A percentile compares a stretch with the other conserved stretches of the same genome.
phyloP scores from a whole-genome alignment of 2,888 invertebrate genomes.

The Leptogaster cylindrica region DNA sequence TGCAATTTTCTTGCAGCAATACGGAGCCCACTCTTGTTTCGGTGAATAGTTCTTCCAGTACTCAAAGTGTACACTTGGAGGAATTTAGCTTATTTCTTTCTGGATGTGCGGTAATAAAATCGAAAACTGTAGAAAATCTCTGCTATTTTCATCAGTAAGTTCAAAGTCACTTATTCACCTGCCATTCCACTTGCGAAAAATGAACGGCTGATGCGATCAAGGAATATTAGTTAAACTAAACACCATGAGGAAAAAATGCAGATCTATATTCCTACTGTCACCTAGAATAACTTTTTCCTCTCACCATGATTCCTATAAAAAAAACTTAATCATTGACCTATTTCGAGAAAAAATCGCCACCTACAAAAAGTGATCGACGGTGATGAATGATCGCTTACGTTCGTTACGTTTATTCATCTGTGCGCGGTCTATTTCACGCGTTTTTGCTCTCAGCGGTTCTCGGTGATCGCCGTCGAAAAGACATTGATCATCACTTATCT shows the following conservation, averaged over 20 bases:
- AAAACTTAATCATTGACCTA: conserved; percentile 16
- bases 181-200: too few relatives aligned
- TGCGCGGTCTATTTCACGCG: conserved; percentile 21
- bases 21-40: too few relatives aligned
- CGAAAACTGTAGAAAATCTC: too few relatives aligned
- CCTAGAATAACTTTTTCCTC: conserved; percentile 28
- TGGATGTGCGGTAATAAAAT: too few relatives aligned
- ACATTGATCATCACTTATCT: conserved; percentile 18
- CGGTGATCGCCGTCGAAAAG: conserved; percentile 8
- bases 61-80: too few relatives aligned
- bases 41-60: too few relatives aligned
- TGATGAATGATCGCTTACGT: conserved; percentile 40
- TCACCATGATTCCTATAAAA: conserved; percentile 11
- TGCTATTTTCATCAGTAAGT: too few relatives aligned
- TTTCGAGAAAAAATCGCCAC: conserved; percentile 18
- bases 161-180: too few relatives aligned
- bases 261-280: conserved; percentile 24
- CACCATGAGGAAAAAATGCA: conserved; percentile 17
- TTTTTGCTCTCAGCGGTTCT: background rate
- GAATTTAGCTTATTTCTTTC: too few relatives aligned
- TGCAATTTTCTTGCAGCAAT: too few relatives aligned
- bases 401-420: conserved; percentile 26
- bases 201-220: too few relatives aligned
- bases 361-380: conserved; percentile 25
- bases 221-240: too few relatives aligned